These are phyloP conservation scores for Clistopyga incitator DNA, from an alignment of 2,888 invertebrate genomes.

Conservation along the genomic window DNA sequence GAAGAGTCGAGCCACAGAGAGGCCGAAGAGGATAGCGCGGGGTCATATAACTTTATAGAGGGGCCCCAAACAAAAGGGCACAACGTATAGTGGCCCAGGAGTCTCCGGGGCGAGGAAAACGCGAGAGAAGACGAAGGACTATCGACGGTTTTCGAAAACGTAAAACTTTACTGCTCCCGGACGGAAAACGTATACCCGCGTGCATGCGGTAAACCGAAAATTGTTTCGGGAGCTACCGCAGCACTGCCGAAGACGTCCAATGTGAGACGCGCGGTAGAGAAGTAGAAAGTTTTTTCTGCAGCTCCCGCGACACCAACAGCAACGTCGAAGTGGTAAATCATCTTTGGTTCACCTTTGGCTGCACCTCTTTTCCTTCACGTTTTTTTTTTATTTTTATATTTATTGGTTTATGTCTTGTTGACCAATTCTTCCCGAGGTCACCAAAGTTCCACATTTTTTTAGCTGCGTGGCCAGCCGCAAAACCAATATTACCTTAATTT, in stretches of 20 bases:
- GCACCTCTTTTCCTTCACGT: not conserved
- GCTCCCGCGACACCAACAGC: slow-evolving; percentile 2
- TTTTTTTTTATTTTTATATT: slow-evolving; percentile 48
- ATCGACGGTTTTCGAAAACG: slow-evolving; percentile 62
- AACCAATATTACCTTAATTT: slow-evolving; percentile 8
- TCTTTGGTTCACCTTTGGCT: slow-evolving; percentile 24
- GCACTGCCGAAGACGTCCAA: slow-evolving; percentile 14
- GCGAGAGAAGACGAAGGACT: slow-evolving; percentile 19
- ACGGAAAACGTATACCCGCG: slow-evolving; percentile 29
- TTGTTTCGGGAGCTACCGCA: slow-evolving; percentile 69
- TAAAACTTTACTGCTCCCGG: slow-evolving; percentile 65
- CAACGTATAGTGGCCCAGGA: slow-evolving; percentile 2
- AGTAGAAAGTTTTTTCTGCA: slow-evolving; percentile 46
- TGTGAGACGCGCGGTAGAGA: slow-evolving; percentile 4
- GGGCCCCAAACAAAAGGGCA: slow-evolving; percentile 55
- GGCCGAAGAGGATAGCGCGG: slow-evolving; percentile 34
- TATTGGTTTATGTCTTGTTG: slow-evolving; percentile 67
- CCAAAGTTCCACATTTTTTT: slow-evolving; percentile 40
- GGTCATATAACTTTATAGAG: slow-evolving; percentile 72
- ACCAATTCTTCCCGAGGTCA: slow-evolving; percentile 54
- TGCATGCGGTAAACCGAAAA: slow-evolving; percentile 70
- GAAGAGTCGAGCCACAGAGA: not conserved
- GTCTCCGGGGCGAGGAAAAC: not conserved
- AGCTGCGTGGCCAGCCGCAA: slow-evolving; percentile 23
- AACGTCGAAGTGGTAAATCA: slow-evolving; percentile 59